Evolutionary conservation across 2,113 vertebrate genomes (phyloP).

Genomic region (Campylorhamphus procurvoides): DNA sequence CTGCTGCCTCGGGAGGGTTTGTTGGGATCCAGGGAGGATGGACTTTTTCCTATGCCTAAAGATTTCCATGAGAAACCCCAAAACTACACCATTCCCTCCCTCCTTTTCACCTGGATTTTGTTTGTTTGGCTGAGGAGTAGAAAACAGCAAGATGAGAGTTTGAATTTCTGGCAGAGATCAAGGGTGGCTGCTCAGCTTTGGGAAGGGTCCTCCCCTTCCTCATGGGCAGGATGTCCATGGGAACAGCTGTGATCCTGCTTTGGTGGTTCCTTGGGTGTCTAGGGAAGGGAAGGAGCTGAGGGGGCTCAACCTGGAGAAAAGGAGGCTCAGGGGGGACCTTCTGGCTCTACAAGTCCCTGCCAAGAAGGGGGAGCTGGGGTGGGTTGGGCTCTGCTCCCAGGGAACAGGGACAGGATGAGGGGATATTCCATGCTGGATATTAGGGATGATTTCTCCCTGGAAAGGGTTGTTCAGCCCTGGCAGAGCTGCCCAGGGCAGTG

Average conservation of each 20-base stretch:
- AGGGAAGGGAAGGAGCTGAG: neutral
- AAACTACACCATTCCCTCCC: neutral
- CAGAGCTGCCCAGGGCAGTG: neutral
- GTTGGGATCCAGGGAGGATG: neutral
- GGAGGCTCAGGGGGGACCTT: neutral
- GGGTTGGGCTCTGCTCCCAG: fast-evolving
- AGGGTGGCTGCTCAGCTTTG: neutral
- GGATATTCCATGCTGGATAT: fast-evolving
- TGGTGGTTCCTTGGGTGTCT: fast-evolving
- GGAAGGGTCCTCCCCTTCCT: neutral
- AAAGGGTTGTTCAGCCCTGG: neutral
- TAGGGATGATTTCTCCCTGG: fast-evolving
- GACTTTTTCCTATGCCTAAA: neutral
- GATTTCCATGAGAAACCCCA: neutral
- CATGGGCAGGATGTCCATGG: fast-evolving
- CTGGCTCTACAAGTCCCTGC: neutral
- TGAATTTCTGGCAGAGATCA: neutral
- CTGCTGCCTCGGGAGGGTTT: neutral
- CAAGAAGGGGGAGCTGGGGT: fast-evolving
- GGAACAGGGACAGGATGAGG: neutral
- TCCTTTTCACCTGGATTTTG: neutral
- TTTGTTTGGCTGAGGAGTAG: neutral
- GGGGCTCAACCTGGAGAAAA: neutral
- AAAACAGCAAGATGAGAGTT: neutral
- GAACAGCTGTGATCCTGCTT: neutral